Evolutionary conservation across 2,888 invertebrate genomes (phyloP), one percentile per base, ranked within the genome.

Genomic region (Itoplectis maculator): DNA sequence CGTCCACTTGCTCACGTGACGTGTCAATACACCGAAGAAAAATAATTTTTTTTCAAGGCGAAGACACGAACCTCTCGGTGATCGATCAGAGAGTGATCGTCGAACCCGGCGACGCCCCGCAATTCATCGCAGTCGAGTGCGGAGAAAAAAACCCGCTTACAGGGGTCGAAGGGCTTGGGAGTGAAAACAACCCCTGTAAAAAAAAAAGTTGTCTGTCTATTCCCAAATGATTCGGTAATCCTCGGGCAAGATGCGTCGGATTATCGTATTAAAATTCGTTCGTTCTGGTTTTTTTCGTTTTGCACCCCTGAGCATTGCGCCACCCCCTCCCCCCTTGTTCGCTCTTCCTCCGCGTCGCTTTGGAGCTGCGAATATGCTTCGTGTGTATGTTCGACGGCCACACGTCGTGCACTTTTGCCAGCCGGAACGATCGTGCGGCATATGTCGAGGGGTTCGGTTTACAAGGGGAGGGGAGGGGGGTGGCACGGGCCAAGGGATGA

Each of bases 371-470:
- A n/a, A n/a, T n/a, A n/a, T 56, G 20, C 37, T 61, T n/a, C n/a
- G 6, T 61, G 15, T n/a, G 15, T 37, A 18, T 37, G 15, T 7
- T 61, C 2, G n/a, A n/a, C n/a, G 29, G 56, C 61, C 42, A 42
- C 51, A 65, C 45, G 75, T 68, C 20, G 51, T 75, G 54, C 66
- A 61, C 51, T 69, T 56, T 65, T 37, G 54, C 56, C 37, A 42
- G 15, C n/a, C 51, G 40, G 40, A 59, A 63, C 29, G 69, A 63
- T 56, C 18, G 69, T 56, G 35, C 15, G 75, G 70, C 82, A 82
- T 82, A 82, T 82, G 82, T 79, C 82, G 75, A 70, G 74, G 69
- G 61, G 68, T 61, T n/a, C n/a, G 59, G 63, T 78, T 78, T 49
- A 40, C 69, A 77, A 45, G 35, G 29, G 29, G 5, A 3, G n/a